Evolutionary conservation across 30 jellyfish, hydroid and myxozoan genomes (phyloP), one percentile per base, ranked within the genome.

Genomic region (Turritopsis rubra): DNA sequence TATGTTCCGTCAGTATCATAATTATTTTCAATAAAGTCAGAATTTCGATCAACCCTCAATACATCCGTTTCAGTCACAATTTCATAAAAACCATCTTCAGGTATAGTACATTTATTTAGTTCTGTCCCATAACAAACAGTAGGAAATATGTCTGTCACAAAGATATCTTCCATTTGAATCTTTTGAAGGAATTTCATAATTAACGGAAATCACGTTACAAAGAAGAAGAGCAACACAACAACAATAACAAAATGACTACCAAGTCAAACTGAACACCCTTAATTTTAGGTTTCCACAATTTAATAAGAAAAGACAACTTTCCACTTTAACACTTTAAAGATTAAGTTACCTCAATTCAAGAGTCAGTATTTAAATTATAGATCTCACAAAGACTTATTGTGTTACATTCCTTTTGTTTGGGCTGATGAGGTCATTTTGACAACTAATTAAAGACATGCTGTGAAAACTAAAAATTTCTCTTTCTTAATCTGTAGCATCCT

Each of bases 61-160:
- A n/a, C 77, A n/a, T 23, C 31, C 77, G 77, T 8, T n/a, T n/a
- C 30, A 68, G 22, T 68, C 9, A 68, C 77, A 75, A 78, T 78
- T 21, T 78, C 85, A 78, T 8, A 78, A 78, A 28, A 78, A 7
- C 85, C 85, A 78, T 78, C 79, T 1, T 78, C 85, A 21, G 85
- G 85, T 8, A 78, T 29, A 18, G 23, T 78, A 78, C 18, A 31
- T 16, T 21, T 4, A 26, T 74, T 52, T 24, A 74, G 53, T 23
- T 18, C 65, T 1, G 28, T 68, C 31, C 77, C 30, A n/a, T 23
- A 68, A 52, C 83, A 75, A 75, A 52, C 83, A 75, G 28, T 28
- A 23, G 83, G 83, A 30, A 75, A 75, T 8, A 75, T 75, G 60
- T 75, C 66, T n/a, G 83, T 75, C 25, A 30, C 83, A 75, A 75